These are phyloP conservation scores for Zeuzera pyrina DNA, from an alignment of 2,888 invertebrate genomes.

Conservation along the genomic window DNA sequence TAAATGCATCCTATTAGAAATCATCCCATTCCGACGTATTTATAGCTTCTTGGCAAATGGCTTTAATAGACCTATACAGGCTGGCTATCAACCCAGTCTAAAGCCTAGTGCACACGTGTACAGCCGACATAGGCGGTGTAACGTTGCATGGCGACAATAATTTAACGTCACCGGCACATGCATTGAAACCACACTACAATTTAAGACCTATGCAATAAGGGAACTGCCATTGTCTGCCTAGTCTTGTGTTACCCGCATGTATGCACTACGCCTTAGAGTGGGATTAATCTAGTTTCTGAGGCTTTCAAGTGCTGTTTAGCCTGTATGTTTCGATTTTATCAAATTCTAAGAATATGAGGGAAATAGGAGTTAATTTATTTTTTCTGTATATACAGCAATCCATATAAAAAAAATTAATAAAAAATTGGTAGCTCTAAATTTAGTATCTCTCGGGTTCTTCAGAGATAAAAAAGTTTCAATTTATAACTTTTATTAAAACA, in stretches of 20 bases:
- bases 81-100: constrained; percentile 33
- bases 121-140: constrained; percentile 43
- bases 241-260: constrained; percentile 61
- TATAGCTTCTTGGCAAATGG: constrained; percentile 19
- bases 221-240: constrained; percentile 58
- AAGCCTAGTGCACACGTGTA: constrained; percentile 58
- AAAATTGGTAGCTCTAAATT: too few species aligned
- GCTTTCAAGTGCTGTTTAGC: constrained; percentile 20
- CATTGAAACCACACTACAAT: constrained; percentile 69
- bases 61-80: constrained; percentile 33
- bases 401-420: too few species aligned
- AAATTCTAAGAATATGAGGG: too few species aligned
- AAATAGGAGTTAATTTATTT: too few species aligned
- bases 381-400: too few species aligned
- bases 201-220: constrained; percentile 70
- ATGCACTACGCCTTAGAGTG: constrained; percentile 43
- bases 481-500: too few species aligned
- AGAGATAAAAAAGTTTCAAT: too few species aligned
- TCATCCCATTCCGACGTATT: constrained; percentile 4
- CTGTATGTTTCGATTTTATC: background rate
- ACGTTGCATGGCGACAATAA: constrained; percentile 64
- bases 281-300: constrained; percentile 26
- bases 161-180: constrained; percentile 67
- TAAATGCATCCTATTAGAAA: too few species aligned
- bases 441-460: too few species aligned